phyloP scores from a whole-genome alignment of 2,888 invertebrate species.

The Rugalucina vietnamica region DNA sequence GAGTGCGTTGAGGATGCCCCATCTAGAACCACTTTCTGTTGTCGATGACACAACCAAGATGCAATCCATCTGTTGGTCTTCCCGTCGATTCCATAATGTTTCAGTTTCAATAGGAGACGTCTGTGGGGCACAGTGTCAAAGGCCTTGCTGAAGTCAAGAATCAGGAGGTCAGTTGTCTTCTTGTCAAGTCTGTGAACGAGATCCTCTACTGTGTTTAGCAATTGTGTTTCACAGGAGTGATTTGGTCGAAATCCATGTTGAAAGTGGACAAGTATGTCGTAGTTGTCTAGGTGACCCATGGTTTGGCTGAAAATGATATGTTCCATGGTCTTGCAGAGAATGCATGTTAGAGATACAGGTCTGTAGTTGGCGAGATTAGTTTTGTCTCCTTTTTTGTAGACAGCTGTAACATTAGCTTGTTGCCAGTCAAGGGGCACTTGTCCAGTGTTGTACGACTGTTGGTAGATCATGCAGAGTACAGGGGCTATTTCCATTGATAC shows the following conservation, averaged over 20 bases:
- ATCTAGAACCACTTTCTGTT: slow-evolving; percentile 31
- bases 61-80: slow-evolving; percentile 28
- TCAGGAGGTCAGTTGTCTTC: slow-evolving; percentile 3
- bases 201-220: slow-evolving; percentile 17
- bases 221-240: slow-evolving; percentile 27
- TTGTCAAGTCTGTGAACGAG: slow-evolving; percentile 9
- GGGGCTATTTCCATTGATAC: slow-evolving; percentile 29
- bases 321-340: background rate
- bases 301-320: slow-evolving; percentile 19
- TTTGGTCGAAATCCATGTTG: slow-evolving; percentile 14
- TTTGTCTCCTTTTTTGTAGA: background rate
- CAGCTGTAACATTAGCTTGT: background rate
- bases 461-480: slow-evolving; percentile 27
- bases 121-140: slow-evolving; percentile 30
- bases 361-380: background rate
- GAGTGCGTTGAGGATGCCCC: slow-evolving; percentile 24
- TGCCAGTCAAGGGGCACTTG: slow-evolving; percentile 29
- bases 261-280: slow-evolving; percentile 22
- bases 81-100: slow-evolving; percentile 25
- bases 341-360: background rate
- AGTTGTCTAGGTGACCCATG: slow-evolving; percentile 20
- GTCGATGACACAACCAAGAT: slow-evolving; percentile 28
- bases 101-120: slow-evolving; percentile 18
- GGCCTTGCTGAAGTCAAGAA: slow-evolving; percentile 35
- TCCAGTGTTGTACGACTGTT: slow-evolving; percentile 35